A percentile compares a stretch with the other conserved stretches of the same genome.
phyloP scores from a whole-genome alignment of 2,888 invertebrate genomes.

The Leptopilina drosophilae region DNA sequence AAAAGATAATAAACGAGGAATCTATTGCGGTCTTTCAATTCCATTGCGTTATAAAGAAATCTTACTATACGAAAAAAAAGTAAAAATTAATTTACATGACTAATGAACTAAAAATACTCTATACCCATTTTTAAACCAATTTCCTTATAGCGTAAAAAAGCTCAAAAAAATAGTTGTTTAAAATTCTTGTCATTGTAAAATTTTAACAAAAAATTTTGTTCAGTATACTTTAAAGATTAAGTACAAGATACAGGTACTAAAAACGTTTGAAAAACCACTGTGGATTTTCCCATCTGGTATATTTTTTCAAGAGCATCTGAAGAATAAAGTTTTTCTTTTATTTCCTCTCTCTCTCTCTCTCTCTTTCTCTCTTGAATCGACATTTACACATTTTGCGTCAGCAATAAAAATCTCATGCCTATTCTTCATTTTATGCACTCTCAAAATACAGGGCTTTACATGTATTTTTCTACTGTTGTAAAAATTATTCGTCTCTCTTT shows the following conservation, averaged over 20 bases:
- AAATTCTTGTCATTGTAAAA: too few relatives aligned
- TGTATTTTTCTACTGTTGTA: not conserved
- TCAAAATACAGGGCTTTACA: not conserved
- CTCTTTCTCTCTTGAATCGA: not conserved
- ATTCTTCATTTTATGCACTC: conserved; percentile 8
- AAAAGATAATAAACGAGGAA: not conserved
- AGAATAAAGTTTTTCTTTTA: conserved; percentile 4
- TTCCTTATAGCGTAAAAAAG: too few relatives aligned
- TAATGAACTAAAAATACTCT: not conserved
- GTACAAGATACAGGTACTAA: not conserved
- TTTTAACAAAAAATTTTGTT: too few relatives aligned
- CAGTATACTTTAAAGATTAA: not conserved
- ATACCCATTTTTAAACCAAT: not conserved
- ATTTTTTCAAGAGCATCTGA: not conserved
- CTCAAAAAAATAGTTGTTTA: not conserved
- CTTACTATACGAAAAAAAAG: not conserved
- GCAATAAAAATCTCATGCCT: conserved; percentile 1
- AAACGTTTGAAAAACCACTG: not conserved
- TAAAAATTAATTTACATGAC: not conserved
- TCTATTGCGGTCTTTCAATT: not conserved
- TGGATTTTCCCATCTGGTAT: not conserved
- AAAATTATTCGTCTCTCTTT: not conserved
- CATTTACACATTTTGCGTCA: not conserved
- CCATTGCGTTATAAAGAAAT: not conserved
- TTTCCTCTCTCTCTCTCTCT: not conserved